Evolutionary conservation across 2,797 vertebrate species (phyloP), one percentile per base, ranked within the genome.

Genomic region (Sylvia borin): DNA sequence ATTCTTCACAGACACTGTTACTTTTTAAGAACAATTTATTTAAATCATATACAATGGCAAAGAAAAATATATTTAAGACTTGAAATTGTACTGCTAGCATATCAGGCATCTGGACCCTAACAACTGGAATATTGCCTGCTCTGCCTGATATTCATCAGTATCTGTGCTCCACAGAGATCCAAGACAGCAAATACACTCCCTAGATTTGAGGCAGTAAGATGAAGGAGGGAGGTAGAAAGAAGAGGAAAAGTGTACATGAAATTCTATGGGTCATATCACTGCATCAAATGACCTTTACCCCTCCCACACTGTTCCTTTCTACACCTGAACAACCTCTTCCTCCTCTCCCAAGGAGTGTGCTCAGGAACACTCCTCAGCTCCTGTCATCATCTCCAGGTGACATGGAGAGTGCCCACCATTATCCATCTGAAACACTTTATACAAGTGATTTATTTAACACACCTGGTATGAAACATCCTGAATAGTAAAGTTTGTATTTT

Each of bases 281-380:
- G 15, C 9, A 36, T 24, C 53, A 85, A 50, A 74, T 15, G 55
- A 13, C 26, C 25, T 74, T 60, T 65, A 71, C 4, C 10, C 8
- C 11, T 40, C 26, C 29, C 31, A 54, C 5, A 1, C 9, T 75
- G 54, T 47, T 47, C 27, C 12, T 4, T 51, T 27, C 71, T 42
- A 5, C 4, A 62, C 11, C 20, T 76, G 70, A 85, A 76, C 10
- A 75, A 12, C 34, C 16, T 61, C 34, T 19, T 77, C 13, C 25
- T 34, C 15, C 7, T 53, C 22, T 90, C 51, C 32, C 15, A 60
- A 43, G 36, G 12, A 2, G 0, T 2, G 11, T 18, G 15, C 0
- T 1, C 45, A 47, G 43, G 45, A 75, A 61, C 14, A 14, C n/a
- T 36, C 29, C 62, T 66, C 43, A 80, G n/a, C 21, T 66, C 29